Evolutionary conservation across 2,113 vertebrate genomes (phyloP), one percentile per base, ranked within the genome.

Genomic region (Pleuronectes platessa): DNA sequence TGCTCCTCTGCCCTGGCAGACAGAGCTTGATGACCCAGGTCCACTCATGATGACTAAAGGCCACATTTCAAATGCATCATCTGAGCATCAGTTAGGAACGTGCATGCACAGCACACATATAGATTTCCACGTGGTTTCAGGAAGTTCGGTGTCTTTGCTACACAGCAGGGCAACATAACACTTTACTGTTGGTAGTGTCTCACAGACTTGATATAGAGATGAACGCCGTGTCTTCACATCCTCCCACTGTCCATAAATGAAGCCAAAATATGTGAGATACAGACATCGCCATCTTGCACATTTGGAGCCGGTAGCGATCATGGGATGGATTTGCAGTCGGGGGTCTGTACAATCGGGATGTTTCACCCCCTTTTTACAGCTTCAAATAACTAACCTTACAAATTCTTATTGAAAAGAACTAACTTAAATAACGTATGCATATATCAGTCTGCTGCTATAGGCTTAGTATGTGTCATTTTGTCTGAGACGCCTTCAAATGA

Each of bases 1-100:
- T 56, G 15, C n/a, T 56, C 10, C 21, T 56, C 54, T 14, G 54
- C 54, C 54, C 54, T 23, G 13, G 21, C n/a, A 14, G 40, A 63
- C 76, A 45, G 49, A 66, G 69, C 74, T 53, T 20, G 14, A 59
- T 40, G 69, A 74, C 61, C 55, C 23, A 37, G 0, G 54, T 79
- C 47, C 60, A 75, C 67, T 62, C 20, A 53, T 61, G 60, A 76
- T 65, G 49, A 79, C 23, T 49, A 2, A 49, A 78, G 31, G 51
- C 35, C 70, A 73, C 59, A 71, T 83, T 73, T 62, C 58, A 67
- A 64, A 68, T 10, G 53, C 24, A 27, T 20, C 23, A 53, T 40
- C 65, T n/a, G 15, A 58, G 42, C 59, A 37, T 69, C 7, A 64
- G 18, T 49, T 47, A 45, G 51, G 2, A 71, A 69, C 63, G 47